These are phyloP conservation scores for Bemisia tabaci DNA, from an alignment of 1,140 invertebrate genomes.

Conservation along the genomic window DNA sequence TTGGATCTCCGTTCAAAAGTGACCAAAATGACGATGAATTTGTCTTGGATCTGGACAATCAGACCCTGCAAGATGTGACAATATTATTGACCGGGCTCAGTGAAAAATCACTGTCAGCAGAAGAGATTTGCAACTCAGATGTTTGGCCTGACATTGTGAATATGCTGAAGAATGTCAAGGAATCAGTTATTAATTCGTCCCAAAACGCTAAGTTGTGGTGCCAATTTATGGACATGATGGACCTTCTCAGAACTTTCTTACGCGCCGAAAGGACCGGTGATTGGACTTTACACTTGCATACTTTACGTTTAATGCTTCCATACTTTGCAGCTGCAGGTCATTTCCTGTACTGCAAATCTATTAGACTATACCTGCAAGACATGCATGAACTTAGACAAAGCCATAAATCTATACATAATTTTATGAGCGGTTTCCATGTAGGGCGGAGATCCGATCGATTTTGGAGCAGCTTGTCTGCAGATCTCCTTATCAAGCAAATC, in stretches of 20 bases:
- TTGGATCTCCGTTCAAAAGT: not conserved
- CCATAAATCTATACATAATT: not conserved
- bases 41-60: slow-evolving; percentile 13
- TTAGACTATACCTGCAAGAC: slow-evolving; percentile 13
- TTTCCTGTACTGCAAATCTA: slow-evolving; percentile 7
- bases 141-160: not conserved
- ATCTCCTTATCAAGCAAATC: slow-evolving; percentile 30
- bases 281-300: slow-evolving; percentile 27
- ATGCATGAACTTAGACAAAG: not conserved
- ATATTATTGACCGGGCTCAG: slow-evolving; percentile 25
- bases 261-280: slow-evolving; percentile 26
- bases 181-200: slow-evolving; percentile 23
- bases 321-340: slow-evolving; percentile 31
- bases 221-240: slow-evolving; percentile 32
- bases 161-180: not conserved
- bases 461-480: slow-evolving; percentile 28
- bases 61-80: slow-evolving; percentile 14
- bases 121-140: slow-evolving; percentile 9
- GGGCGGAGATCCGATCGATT: slow-evolving; percentile 27
- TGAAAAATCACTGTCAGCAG: slow-evolving; percentile 23
- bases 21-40: not conserved
- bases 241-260: slow-evolving; percentile 29
- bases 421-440: slow-evolving; percentile 24
- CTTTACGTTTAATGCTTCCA: slow-evolving; percentile 29
- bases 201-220: slow-evolving; percentile 31